Evolutionary conservation across 1,140 invertebrate species (phyloP), one percentile per base, ranked within the genome.

Genomic region (Lordiphosa mommai): DNA sequence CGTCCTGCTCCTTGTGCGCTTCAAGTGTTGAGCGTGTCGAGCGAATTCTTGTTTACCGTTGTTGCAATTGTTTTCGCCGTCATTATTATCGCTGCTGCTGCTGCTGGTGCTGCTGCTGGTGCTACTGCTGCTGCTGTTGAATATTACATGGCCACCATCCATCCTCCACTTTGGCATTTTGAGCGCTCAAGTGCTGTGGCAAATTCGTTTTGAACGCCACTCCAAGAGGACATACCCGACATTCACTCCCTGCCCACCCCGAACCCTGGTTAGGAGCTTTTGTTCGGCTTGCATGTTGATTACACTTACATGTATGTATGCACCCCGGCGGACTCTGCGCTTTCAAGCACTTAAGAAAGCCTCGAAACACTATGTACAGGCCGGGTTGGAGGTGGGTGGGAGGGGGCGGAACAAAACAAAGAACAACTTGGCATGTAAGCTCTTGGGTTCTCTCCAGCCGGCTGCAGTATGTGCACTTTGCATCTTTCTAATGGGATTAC

Each of bases 121-220:
- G 17, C 43, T 53, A 38, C 29, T 47, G 10, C 8, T 33, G 13
- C 14, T 59, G 41, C 43, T 65, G 49, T 43, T 59, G 8, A 44
- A 30, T 27, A 34, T 17, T 36, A 44, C 50, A 48, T 63, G 37
- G 36, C 56, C 60, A 49, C 49, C 70, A 52, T 55, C 34, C 44
- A 53, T 63, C 41, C 60, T 51, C 37, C 64, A 33, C 61, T 33
- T 40, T 53, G 57, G 69, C 65, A 64, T 82, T 79, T 82, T 82
- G 72, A 82, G 77, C 77, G 77, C 77, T 76, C 77, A 82, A 82
- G 77, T 84, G 77, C 77, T 82, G 77, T 82, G 77, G 77, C 77
- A 82, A 82, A 82, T 82, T 84, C 77, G 77, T 82, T 82, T 82
- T 84, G 77, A 84, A 69, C 77, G 60, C 70, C 65, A 74, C 76